Conservation (phyloP, 2,113 vertebrate species). For the Seriola aureovittata region DNA sequence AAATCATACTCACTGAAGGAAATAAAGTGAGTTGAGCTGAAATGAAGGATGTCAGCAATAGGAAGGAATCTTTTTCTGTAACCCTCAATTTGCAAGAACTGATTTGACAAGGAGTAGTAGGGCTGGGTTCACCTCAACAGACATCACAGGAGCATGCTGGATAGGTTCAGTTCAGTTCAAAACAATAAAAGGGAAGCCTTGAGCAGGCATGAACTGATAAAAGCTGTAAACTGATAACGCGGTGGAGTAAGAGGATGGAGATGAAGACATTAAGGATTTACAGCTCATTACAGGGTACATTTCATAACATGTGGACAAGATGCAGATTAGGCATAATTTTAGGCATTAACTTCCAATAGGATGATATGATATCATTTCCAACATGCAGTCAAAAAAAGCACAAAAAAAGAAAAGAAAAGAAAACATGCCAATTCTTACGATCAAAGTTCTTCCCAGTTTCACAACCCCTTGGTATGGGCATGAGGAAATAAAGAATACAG, state of each 20-base stretch:
- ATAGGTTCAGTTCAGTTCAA: conserved; percentile 35
- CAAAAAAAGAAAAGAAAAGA: conserved; percentile 23
- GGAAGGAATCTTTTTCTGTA: conserved; percentile 17
- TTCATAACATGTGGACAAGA: neutral
- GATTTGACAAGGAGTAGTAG: conserved; percentile 19
- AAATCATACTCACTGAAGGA: conserved; percentile 30
- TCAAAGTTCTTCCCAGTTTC: conserved; percentile 52
- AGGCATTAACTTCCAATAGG: neutral
- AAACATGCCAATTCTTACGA: conserved; percentile 79
- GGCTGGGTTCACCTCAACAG: conserved; percentile 28
- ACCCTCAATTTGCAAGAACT: conserved; percentile 6
- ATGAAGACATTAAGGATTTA: conserved; percentile 24
- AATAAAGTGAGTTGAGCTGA: neutral
- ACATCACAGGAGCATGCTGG: conserved; percentile 64
- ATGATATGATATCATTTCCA: conserved; percentile 13
- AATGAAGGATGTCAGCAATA: conserved; percentile 27
- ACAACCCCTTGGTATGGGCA: conserved; percentile 60
- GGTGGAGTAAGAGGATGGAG: conserved; percentile 5
- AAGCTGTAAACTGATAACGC: conserved; percentile 23
- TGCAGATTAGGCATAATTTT: too few relatives aligned
- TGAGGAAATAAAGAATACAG: conserved; percentile 56
- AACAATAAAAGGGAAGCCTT: conserved; percentile 32
- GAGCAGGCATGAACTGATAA: conserved; percentile 25
- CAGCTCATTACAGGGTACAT: conserved; percentile 1
- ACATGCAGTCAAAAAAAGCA: conserved; percentile 63